Conservation (phyloP, 2,113 vertebrate species). For the Pica pica region DNA sequence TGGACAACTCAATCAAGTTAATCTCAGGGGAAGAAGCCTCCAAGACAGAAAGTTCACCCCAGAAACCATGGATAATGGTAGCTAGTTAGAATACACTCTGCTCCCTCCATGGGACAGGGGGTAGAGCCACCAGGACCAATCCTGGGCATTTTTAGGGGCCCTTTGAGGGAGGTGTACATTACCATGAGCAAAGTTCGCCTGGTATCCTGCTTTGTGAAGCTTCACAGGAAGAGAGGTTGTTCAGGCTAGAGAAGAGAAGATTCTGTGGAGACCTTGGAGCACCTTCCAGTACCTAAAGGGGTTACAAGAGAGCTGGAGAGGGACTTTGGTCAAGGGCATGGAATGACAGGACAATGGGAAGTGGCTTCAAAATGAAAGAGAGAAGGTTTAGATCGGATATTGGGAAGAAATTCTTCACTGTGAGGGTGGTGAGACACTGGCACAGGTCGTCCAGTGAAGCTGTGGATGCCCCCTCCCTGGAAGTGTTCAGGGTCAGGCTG, state of each 20-base stretch:
- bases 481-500: not conserved
- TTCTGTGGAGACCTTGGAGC: not conserved
- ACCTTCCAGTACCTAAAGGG: not conserved
- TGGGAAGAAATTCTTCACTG: not conserved
- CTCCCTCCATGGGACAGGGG: not conserved
- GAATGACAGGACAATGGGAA: not conserved
- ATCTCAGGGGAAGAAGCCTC: not conserved
- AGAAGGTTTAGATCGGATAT: not conserved
- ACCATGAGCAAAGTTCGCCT: not conserved
- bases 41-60: not conserved
- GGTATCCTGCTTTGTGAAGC: not conserved
- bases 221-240: not conserved
- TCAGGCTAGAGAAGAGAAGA: not conserved
- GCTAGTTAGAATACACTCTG: not conserved
- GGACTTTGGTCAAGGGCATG: not conserved
- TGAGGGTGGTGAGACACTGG: not conserved
- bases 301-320: not conserved
- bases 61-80: not conserved
- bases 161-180: accelerated
- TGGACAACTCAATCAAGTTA: not conserved
- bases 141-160: not conserved
- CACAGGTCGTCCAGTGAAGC: not conserved
- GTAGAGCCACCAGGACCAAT: not conserved
- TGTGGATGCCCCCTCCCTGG: not conserved
- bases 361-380: not conserved